These are phyloP conservation scores for Aporophyla nigra DNA, from an alignment of 2,888 invertebrate species.

Conservation along the genomic window DNA sequence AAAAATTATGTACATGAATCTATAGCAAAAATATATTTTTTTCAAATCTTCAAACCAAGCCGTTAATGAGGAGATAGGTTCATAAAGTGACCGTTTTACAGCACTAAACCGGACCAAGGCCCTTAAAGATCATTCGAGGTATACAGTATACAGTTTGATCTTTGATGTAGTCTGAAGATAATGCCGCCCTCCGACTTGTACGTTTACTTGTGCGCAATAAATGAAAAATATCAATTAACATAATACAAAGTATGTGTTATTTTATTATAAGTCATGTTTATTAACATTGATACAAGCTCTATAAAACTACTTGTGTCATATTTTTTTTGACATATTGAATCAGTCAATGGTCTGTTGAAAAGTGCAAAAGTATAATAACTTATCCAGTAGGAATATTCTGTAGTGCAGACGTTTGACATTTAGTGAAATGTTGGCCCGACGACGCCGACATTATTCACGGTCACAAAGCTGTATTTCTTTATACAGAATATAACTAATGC, in stretches of 20 bases:
- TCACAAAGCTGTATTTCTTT: constrained; percentile 68
- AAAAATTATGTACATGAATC: too few relatives aligned
- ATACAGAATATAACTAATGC: constrained; percentile 76
- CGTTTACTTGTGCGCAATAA: constrained; percentile 24
- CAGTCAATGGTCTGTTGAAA: constrained; percentile 22
- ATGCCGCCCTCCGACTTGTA: constrained; percentile 17
- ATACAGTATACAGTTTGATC: constrained; percentile 35
- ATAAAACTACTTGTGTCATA: neutral
- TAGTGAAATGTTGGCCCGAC: constrained; percentile 69
- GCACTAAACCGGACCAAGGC: too few relatives aligned
- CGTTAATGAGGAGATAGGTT: too few relatives aligned
- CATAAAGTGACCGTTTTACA: too few relatives aligned
- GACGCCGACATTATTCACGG: constrained; percentile 69
- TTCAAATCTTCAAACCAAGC: too few relatives aligned
- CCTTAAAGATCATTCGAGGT: constrained; percentile 51
- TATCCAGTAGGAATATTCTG: constrained; percentile 52
- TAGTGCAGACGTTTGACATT: constrained; percentile 72
- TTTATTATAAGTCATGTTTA: constrained; percentile 13
- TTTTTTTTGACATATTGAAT: constrained; percentile 12
- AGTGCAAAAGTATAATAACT: constrained; percentile 19
- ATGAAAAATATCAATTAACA: constrained; percentile 13
- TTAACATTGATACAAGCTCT: neutral
- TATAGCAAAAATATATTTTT: too few relatives aligned
- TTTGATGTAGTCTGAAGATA: constrained; percentile 49
- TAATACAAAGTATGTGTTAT: neutral